Evolutionary conservation across 2,113 vertebrate genomes (phyloP).

Genomic region (Desmodus rotundus): DNA sequence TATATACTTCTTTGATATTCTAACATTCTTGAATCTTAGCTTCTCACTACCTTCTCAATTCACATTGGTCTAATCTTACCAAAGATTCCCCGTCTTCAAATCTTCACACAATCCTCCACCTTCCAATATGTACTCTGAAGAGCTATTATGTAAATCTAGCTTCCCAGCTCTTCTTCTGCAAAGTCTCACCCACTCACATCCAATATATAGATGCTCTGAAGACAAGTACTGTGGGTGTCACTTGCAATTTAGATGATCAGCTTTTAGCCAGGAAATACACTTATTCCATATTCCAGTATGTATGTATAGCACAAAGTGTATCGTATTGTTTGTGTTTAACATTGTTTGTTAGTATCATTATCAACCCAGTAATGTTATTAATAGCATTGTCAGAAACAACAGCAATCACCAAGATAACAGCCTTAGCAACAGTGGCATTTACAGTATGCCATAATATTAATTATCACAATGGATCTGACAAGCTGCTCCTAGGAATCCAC

Average conservation of each 20-base stretch:
- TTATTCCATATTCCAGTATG: background rate
- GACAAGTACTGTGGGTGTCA: background rate
- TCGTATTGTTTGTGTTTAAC: slow-evolving; percentile 58
- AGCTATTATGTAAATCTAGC: slow-evolving; percentile 38
- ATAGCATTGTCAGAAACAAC: slow-evolving; percentile 73
- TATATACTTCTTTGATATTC: background rate
- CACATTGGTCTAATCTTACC: background rate
- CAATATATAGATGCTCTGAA: background rate
- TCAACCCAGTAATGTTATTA: slow-evolving; percentile 71
- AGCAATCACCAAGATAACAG: slow-evolving; percentile 65
- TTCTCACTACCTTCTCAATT: background rate
- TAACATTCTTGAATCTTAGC: slow-evolving; percentile 1
- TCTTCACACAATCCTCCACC: background rate
- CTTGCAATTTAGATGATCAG: slow-evolving; percentile 33
- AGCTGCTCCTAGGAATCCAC: slow-evolving; percentile 57
- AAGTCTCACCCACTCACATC: slow-evolving; percentile 10
- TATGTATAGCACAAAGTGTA: background rate
- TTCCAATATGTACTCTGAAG: slow-evolving; percentile 33
- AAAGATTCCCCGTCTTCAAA: slow-evolving; percentile 1
- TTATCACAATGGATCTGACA: slow-evolving; percentile 71
- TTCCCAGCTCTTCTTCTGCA: slow-evolving; percentile 18
- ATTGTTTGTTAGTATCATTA: slow-evolving; percentile 69
- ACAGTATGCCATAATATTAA: slow-evolving; percentile 74
- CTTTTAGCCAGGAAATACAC: background rate
- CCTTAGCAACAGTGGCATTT: slow-evolving; percentile 67